Percentiles rank a stretch among this genome's conserved stretches.
Conservation (phyloP, 1,140 invertebrate species). For the Heliothis virescens region DNA sequence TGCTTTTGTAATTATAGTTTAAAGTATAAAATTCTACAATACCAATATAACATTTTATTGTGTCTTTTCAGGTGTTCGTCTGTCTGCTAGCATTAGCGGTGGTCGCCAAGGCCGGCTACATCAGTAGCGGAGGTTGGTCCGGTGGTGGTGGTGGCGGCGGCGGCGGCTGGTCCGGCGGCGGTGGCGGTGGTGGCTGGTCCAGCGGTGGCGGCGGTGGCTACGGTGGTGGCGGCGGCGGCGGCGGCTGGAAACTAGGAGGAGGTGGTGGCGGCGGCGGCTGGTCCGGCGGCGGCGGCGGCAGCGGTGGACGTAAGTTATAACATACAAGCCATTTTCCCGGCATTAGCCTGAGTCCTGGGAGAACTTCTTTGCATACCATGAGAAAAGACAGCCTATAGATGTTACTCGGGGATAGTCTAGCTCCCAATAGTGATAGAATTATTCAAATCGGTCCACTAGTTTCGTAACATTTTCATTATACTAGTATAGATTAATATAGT, state of each 20-base stretch:
- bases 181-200: constrained; percentile 51
- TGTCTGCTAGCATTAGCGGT: constrained; percentile 75
- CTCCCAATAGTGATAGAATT: too few relatives aligned
- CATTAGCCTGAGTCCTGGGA: too few relatives aligned
- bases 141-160: constrained; percentile 55
- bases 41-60: background rate
- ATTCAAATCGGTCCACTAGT: too few relatives aligned
- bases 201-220: constrained; percentile 40
- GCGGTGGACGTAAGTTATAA: constrained; percentile 60
- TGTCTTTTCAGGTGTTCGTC: constrained; percentile 74
- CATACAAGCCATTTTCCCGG: too few relatives aligned
- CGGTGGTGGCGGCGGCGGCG: constrained; percentile 40
- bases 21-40: background rate
- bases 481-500: too few relatives aligned
- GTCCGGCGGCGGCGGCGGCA: constrained; percentile 58
- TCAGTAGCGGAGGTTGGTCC: constrained; percentile 56
- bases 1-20: background rate
- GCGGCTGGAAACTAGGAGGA: constrained; percentile 55
- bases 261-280: constrained; percentile 42
- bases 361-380: too few relatives aligned
- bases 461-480: too few relatives aligned
- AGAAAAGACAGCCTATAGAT: too few relatives aligned
- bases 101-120: constrained; percentile 71
- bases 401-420: too few relatives aligned
- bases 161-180: constrained; percentile 61